Percentiles rank a stretch among this genome's conserved stretches.
Evolutionary conservation across 2,797 vertebrate genomes (phyloP).

Genomic region (Melanotaenia parkinsoni): DNA sequence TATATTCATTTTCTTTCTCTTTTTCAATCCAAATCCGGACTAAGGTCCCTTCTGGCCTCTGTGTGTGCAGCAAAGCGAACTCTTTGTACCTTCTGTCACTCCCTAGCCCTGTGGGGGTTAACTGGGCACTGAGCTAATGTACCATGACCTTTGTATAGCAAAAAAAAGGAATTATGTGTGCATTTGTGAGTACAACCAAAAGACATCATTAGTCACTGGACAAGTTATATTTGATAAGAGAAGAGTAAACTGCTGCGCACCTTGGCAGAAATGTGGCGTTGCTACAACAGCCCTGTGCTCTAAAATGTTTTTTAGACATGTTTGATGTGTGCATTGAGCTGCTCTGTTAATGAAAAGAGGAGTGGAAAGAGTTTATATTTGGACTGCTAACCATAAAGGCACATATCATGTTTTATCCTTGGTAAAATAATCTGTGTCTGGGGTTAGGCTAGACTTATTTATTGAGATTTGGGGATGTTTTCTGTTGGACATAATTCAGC

Average conservation of each 20-base stretch:
- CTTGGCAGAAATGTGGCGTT: slow-evolving; percentile 8
- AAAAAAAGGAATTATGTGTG: slow-evolving; percentile 9
- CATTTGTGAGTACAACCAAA: slow-evolving; percentile 5
- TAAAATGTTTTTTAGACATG: slow-evolving; percentile 1
- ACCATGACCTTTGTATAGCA: slow-evolving; percentile 63
- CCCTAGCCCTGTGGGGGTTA: slow-evolving; percentile 47
- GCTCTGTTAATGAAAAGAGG: slow-evolving; percentile 2
- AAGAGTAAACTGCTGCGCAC: slow-evolving; percentile 27
- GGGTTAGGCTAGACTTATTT: not conserved
- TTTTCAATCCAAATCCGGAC: not conserved
- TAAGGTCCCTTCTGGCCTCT: not conserved
- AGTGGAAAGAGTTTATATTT: slow-evolving; percentile 3
- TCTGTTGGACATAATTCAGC: slow-evolving; percentile 20
- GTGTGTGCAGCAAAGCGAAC: slow-evolving; percentile 5
- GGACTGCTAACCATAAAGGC: slow-evolving; percentile 5
- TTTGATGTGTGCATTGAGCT: slow-evolving; percentile 13
- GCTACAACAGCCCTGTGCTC: slow-evolving; percentile 20
- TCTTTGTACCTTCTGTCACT: slow-evolving; percentile 10
- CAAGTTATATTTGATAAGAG: slow-evolving; percentile 27
- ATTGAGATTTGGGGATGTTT: slow-evolving; percentile 29
- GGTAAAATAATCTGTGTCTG: not conserved
- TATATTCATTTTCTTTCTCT: not conserved
- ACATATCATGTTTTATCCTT: slow-evolving; percentile 15
- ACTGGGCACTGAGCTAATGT: slow-evolving; percentile 60
- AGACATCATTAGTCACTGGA: slow-evolving; percentile 1